phyloP scores from a whole-genome alignment of 2,888 invertebrate species.

The Caradrina clavipalpis region DNA sequence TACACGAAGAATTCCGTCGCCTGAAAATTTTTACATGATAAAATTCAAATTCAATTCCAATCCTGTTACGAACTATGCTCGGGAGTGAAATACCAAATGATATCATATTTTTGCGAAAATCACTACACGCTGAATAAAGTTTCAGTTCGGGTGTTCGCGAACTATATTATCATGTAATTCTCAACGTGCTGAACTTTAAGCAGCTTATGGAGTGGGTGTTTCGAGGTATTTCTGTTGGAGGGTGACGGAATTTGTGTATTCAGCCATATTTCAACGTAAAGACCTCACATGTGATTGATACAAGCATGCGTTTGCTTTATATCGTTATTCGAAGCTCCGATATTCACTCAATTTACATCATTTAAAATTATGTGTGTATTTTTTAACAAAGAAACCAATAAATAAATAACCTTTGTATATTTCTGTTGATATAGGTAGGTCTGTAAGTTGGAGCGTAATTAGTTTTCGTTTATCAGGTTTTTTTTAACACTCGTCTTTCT shows the following conservation, averaged over 20 bases:
- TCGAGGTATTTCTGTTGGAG: too few species aligned
- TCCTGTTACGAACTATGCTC: constrained; percentile 7
- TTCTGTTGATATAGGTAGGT: too few species aligned
- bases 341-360: constrained; percentile 6
- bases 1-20: constrained; percentile 94
- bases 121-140: constrained; percentile 10
- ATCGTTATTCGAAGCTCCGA: constrained; percentile 1
- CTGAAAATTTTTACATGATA: constrained; percentile 81
- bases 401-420: background rate
- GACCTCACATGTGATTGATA: constrained; percentile 1
- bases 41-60: constrained; percentile 47
- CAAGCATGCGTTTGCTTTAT: constrained; percentile 13
- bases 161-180: background rate
- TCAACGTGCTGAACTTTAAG: constrained; percentile 9
- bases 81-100: constrained; percentile 25
- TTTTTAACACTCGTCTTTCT: background rate
- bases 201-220: constrained; percentile 11
- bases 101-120: constrained; percentile 17
- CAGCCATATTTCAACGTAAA: background rate
- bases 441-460: constrained; percentile 9
- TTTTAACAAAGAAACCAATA: too few species aligned
- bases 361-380: too few species aligned
- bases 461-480: constrained; percentile 13
- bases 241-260: background rate
- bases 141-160: constrained; percentile 5